phyloP scores from a whole-genome alignment of 2,888 invertebrate genomes.

The Brachypalpus laphriformis region DNA sequence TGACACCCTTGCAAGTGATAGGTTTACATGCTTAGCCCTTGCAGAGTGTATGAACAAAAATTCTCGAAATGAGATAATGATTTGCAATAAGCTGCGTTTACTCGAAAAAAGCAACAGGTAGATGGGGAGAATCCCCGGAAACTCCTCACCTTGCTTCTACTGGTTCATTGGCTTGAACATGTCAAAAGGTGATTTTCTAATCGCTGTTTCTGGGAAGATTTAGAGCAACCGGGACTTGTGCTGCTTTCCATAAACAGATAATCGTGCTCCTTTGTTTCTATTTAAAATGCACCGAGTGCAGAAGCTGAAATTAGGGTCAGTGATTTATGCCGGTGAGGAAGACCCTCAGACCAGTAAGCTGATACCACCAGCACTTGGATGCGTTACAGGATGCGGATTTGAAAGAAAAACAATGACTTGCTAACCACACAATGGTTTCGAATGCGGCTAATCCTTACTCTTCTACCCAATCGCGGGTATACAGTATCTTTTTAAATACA shows the following conservation, averaged over 20 bases:
- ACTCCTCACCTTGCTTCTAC: too few relatives aligned
- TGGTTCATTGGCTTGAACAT: neutral
- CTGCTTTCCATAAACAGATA: conserved; percentile 62
- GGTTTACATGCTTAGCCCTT: conserved; percentile 30
- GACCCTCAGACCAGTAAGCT: conserved; percentile 47
- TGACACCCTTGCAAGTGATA: conserved; percentile 47
- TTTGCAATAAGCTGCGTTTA: conserved; percentile 41
- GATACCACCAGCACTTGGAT: conserved; percentile 55
- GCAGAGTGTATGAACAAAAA: conserved; percentile 51
- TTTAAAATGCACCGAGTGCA: conserved; percentile 53
- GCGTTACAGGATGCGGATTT: conserved; percentile 65
- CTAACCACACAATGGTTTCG: conserved; percentile 67
- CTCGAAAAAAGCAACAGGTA: neutral
- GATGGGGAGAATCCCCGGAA: neutral
- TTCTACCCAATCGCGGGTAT: conserved; percentile 54
- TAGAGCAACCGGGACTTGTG: conserved; percentile 42
- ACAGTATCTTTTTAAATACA: conserved; percentile 12
- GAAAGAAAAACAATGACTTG: conserved; percentile 66
- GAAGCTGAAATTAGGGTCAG: conserved; percentile 69
- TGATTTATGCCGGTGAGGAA: conserved; percentile 62
- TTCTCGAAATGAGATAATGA: conserved; percentile 69
- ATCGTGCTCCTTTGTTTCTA: conserved; percentile 68
- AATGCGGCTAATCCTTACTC: conserved; percentile 70
- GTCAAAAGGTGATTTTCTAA: conserved; percentile 18
- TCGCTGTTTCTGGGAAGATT: conserved; percentile 47